phyloP scores from a whole-genome alignment of 2,113 vertebrate genomes.

The Macroglossus sobrinus region DNA sequence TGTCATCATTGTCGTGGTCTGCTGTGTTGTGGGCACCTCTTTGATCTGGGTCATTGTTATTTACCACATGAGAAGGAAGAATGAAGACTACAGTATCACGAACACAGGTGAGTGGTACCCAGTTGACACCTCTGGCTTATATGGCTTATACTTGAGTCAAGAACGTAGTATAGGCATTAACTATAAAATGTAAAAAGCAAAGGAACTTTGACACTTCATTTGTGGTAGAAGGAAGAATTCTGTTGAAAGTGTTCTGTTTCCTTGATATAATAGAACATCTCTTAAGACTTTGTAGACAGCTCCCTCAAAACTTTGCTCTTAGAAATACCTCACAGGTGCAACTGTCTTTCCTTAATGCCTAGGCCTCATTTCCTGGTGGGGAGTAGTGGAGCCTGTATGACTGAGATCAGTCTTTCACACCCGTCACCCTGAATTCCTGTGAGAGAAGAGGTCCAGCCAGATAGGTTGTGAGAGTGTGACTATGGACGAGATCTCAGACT shows the following conservation, averaged over 20 bases:
- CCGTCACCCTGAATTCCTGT: background rate
- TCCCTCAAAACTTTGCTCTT: background rate
- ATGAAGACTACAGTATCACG: constrained; percentile 88
- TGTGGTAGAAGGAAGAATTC: background rate
- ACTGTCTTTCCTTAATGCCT: background rate
- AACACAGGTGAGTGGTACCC: constrained; percentile 81
- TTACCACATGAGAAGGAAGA: constrained; percentile 88
- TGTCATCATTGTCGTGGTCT: constrained; percentile 88
- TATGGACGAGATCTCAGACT: background rate
- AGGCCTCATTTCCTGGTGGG: background rate
- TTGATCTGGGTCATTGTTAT: constrained; percentile 89
- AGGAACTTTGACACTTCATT: background rate
- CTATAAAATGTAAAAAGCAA: background rate
- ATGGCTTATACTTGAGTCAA: background rate
- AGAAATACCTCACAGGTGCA: background rate
- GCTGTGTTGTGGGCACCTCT: constrained; percentile 87
- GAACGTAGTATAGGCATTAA: background rate
- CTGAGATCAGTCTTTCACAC: background rate
- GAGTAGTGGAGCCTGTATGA: background rate
- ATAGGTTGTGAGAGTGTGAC: background rate
- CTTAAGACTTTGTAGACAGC: background rate
- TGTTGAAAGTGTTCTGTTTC: constrained; percentile 6
- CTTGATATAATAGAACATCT: background rate
- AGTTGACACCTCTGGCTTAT: background rate
- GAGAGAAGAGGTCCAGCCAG: background rate